A percentile compares a stretch with the other conserved stretches of the same genome.
Conservation (phyloP, 2,797 vertebrate species). For the Acipenser transmontanus region DNA sequence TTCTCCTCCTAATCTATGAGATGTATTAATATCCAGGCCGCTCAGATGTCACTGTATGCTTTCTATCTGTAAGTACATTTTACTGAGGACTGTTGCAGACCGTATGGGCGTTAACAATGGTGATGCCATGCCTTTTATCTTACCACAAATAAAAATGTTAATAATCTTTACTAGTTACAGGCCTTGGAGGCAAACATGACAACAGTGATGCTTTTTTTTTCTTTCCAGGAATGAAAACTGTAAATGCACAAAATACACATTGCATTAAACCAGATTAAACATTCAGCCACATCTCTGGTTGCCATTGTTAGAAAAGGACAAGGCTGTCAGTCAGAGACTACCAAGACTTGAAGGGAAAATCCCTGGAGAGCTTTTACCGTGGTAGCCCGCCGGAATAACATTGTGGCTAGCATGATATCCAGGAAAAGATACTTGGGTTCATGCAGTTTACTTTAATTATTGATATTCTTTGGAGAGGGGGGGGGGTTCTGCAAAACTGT, state of each 20-base stretch:
- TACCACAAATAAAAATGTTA: constrained; percentile 18
- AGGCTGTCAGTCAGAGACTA: constrained; percentile 1
- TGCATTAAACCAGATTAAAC: constrained; percentile 1
- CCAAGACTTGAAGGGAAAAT: background rate
- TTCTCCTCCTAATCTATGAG: no score
- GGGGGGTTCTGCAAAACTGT: no score
- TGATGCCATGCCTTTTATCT: constrained; percentile 25
- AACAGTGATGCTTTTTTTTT: constrained; percentile 21
- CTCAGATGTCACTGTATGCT: constrained; percentile 21
- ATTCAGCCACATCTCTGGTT: constrained; percentile 4
- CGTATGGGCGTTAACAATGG: constrained; percentile 26
- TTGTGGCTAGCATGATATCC: background rate
- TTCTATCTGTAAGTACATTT: constrained; percentile 41
- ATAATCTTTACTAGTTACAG: constrained; percentile 22
- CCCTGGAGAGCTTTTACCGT: background rate
- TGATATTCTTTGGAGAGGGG: no score
- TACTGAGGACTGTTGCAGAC: constrained; percentile 22
- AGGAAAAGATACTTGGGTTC: background rate
- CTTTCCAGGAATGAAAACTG: constrained; percentile 12
- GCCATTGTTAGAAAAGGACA: constrained; percentile 2
- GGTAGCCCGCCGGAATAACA: constrained; percentile 4
- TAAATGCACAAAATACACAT: constrained; percentile 4
- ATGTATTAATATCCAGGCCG: background rate
- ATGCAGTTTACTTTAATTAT: no score
- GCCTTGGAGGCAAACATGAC: constrained; percentile 24